Evolutionary conservation across 2,888 invertebrate genomes (phyloP), one percentile per base, ranked within the genome.

Genomic region (Blastobasis adustella): DNA sequence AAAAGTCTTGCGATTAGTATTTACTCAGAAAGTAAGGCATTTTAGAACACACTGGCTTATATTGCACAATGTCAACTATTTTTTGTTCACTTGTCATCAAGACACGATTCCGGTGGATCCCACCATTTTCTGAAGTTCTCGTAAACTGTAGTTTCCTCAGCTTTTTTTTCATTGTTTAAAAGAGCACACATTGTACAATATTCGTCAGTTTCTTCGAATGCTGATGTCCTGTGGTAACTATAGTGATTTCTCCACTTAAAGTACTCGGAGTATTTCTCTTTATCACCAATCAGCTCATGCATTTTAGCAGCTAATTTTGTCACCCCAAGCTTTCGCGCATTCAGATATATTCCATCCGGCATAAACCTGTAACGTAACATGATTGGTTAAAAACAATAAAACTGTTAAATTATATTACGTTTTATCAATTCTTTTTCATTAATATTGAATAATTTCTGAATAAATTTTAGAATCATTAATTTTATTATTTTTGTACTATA

Each of bases 211-310:
- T 82, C 78, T 6, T 61, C 23, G 36, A 60, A 69, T 4, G 72
- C 74, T 23, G 51, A 53, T 45, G 72, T 74, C 46, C 55, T 62
- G 49, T 82, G 64, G 47, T 73, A 87, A 0, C 69, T 66, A 53
- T 87, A 88, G 56, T 86, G 73, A 37, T 77, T 82, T 49, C 63
- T 74, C 86, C 86, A 87, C 55, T 59, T 72, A 55, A 87, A 87
- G 59, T 73, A 85, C 37, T 79, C 62, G 0, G 69, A 65, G 38
- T 86, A 87, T 39, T 68, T 51, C 0, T 73, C 71, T 2, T 71
- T 71, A 37, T 78, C 56, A 1, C 67, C 60, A 5, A 84, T 81
- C 0, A 88, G 58, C 37, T 70, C 64, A 46, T 73, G 54, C 63
- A 88, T 86, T 57, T 66, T 66, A 5, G 58, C 54, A 0, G 81